Evolutionary conservation across 1,140 invertebrate species (phyloP), one percentile per base, ranked within the genome.

Genomic region (Panagrolaimus sp.): DNA sequence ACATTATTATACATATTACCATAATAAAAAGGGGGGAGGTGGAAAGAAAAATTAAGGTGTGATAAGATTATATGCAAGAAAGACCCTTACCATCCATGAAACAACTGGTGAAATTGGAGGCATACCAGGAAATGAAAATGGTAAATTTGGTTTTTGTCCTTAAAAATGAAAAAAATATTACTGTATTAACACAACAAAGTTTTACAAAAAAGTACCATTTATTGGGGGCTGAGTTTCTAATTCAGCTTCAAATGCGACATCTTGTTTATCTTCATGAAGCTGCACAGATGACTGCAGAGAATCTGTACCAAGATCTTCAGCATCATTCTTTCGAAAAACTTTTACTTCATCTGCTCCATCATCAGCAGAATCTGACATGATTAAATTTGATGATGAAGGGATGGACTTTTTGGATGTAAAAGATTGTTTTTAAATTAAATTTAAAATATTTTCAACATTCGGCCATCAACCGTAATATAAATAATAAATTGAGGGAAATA

Each of bases 321-420:
- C 52, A 62, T 58, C 43, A 17, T 58, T 68, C 17, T 52, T 69
- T 32, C 69, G 44, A 46, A 71, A 71, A 8, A 71, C 65, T 52
- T 71, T 71, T 24, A 71, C 69, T 44, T 71, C 69, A 32, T 71
- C 69, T 7, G 48, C 46, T 26, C 38, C 24, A 43, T 68, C 65
- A 32, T 68, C 65, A 74, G 46, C 48, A 46, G 38, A 71, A 76
- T 64, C 75, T 71, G 48, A 88, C 95, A 83, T 88, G 90, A 80
- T 90, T n/a, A 38, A 7, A 38, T 38, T 38, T 38, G 7, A 2
- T 38, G 32, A 38, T 38, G 32, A 38, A 38, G n/a, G n/a, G n/a
- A n/a, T n/a, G n/a, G n/a, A n/a, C n/a, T n/a, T n/a, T n/a, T n/a
- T n/a, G n/a, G n/a, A n/a, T n/a, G n/a, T n/a, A n/a, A n/a, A n/a